Conservation (phyloP, 2,797 vertebrate species). For the Schizothorax lantsangensis region DNA sequence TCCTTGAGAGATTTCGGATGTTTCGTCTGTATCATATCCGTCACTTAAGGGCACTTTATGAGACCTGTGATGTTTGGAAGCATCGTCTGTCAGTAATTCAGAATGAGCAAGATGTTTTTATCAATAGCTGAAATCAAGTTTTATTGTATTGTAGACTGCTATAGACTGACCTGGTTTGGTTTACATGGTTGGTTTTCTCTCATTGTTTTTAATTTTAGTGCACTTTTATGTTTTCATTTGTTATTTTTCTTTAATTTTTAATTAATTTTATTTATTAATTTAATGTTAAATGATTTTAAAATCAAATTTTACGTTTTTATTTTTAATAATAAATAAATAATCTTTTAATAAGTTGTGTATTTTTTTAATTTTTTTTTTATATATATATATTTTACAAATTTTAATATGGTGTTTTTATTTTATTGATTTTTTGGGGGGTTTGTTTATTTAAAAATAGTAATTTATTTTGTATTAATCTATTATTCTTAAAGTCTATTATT, state of each 20-base stretch:
- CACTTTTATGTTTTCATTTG: neutral
- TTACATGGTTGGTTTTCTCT: neutral
- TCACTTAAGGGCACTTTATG: constrained; percentile 34
- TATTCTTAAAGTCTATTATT: neutral
- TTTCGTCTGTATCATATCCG: constrained; percentile 44
- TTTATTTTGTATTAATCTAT: neutral
- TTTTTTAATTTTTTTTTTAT: too few species aligned
- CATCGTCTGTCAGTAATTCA: constrained; percentile 14
- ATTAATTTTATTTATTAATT: neutral
- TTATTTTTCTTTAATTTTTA: neutral
- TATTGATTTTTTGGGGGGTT: neutral
- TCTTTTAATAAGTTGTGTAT: too few species aligned
- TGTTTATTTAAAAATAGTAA: neutral
- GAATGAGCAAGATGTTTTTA: constrained; percentile 29
- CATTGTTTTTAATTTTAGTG: neutral
- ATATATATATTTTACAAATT: neutral
- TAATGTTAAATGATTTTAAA: neutral
- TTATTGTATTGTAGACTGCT: neutral
- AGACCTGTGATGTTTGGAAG: constrained; percentile 25
- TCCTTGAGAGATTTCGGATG: constrained; percentile 54
- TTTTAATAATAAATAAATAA: neutral
- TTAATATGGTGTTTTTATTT: too few species aligned
- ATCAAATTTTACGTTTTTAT: neutral
- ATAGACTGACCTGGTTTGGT: neutral
- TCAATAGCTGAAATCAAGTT: neutral